Percentiles rank a stretch among this genome's conserved stretches.
Conservation (phyloP, 2,113 vertebrate species). For the Festucalex cinctus region DNA sequence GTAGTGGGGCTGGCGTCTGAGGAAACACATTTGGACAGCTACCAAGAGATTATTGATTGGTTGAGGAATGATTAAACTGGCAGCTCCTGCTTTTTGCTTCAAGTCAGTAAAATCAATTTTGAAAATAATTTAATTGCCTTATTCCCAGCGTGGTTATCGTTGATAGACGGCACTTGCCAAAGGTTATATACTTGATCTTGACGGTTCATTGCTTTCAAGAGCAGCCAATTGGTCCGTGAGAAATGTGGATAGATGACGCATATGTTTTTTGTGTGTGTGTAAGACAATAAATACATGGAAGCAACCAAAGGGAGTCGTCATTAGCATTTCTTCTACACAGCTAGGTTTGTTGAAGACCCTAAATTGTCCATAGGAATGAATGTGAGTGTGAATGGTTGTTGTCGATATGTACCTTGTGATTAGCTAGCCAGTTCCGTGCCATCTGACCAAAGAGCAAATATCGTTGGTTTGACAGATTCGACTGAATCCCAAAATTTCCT, state of each 20-base stretch:
- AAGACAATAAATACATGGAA: no score
- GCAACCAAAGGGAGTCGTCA: no score
- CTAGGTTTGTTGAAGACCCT: no score
- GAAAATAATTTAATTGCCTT: slow-evolving; percentile 3
- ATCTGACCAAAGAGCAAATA: no score
- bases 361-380: not conserved
- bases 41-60: slow-evolving; percentile 54
- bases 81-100: slow-evolving; percentile 27
- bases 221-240: not conserved
- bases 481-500: no score
- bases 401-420: no score
- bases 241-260: not conserved
- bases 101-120: slow-evolving; percentile 11
- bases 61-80: slow-evolving; percentile 47
- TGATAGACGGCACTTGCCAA: not conserved
- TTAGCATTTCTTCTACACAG: no score
- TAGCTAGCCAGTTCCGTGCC: no score
- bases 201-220: not conserved
- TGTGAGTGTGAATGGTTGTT: not conserved
- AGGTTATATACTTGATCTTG: not conserved
- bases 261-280: not conserved
- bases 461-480: no score
- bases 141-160: not conserved
- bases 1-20: slow-evolving; percentile 30
- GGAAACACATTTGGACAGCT: slow-evolving; percentile 31